Conservation (phyloP, 2,113 vertebrate genomes). For the Gasterosteus aculeatus region DNA sequence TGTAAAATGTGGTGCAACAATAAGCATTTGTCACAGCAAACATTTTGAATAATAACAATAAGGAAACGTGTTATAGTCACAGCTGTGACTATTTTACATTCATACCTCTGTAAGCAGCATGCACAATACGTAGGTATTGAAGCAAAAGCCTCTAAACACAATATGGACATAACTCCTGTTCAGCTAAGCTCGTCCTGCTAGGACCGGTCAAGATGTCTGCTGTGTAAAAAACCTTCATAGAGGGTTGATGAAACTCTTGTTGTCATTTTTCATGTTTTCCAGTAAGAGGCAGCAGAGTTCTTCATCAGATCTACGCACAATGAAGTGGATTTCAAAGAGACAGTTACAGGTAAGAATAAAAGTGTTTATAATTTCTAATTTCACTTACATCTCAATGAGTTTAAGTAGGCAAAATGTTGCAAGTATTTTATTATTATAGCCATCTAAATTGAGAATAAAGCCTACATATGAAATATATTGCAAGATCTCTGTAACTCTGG, state of each 20-base stretch:
- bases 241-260: neutral
- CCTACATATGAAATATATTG: neutral
- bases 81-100: neutral
- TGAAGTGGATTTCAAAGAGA: neutral
- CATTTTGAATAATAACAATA: neutral
- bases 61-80: neutral
- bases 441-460: neutral
- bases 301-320: neutral
- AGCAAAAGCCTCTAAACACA: neutral
- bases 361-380: neutral
- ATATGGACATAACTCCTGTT: neutral
- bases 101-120: neutral
- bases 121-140: neutral
- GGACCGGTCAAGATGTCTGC: neutral
- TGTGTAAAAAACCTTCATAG: neutral
- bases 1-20: neutral
- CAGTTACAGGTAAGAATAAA: neutral
- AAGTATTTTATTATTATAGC: neutral
- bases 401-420: neutral
- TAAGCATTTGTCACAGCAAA: neutral
- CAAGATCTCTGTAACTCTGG: neutral
- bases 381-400: neutral
- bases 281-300: constrained; percentile 35
- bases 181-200: neutral
- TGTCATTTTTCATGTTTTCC: neutral